phyloP scores from a whole-genome alignment of 2,797 vertebrate species.

The Platalea minor region DNA sequence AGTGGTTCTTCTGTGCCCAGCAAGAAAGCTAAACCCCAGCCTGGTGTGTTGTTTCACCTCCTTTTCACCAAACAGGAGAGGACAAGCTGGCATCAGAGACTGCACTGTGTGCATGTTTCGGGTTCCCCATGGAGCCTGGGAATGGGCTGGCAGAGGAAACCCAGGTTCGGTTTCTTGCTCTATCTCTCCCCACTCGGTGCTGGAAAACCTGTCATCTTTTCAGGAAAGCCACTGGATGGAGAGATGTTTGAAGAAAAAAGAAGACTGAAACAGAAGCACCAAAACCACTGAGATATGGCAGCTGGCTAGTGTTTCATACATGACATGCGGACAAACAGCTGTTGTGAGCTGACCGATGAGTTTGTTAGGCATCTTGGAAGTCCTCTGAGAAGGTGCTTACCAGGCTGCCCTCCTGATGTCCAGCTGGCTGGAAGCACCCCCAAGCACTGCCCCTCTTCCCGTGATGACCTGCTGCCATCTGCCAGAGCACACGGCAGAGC shows the following conservation, averaged over 20 bases:
- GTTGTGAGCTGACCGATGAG: background rate
- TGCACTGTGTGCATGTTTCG: rapidly evolving
- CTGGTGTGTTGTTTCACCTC: background rate
- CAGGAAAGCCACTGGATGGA: background rate
- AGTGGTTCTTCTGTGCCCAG: background rate
- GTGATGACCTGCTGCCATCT: background rate
- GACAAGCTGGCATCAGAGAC: background rate
- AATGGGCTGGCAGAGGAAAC: background rate
- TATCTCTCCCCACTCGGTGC: background rate
- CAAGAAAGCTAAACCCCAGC: background rate
- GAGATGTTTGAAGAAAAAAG: background rate
- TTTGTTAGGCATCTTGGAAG: background rate
- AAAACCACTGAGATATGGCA: background rate
- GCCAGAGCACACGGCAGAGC: background rate
- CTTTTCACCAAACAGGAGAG: background rate
- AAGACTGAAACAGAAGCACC: background rate
- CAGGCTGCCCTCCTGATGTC: background rate
- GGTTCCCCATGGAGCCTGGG: background rate
- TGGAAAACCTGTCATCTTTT: background rate
- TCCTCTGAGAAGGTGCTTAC: background rate
- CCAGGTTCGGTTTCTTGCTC: background rate
- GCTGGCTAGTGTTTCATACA: background rate
- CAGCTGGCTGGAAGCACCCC: background rate
- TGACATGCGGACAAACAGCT: background rate
- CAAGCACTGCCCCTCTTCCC: background rate